phyloP scores from a whole-genome alignment of 2,113 vertebrate species.

The Eulacestoma nigropectus region DNA sequence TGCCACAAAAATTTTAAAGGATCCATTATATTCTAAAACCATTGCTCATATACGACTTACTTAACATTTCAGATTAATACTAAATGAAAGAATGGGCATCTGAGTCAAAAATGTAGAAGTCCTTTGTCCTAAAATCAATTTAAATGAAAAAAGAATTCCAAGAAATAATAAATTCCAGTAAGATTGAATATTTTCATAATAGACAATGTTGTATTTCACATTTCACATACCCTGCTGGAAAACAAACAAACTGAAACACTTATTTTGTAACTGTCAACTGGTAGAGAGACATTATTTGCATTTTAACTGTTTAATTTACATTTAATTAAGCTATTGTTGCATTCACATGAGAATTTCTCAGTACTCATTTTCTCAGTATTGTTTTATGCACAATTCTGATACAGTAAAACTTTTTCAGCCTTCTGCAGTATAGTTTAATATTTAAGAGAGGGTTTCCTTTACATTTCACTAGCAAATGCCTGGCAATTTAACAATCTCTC shows the following conservation, averaged over 20 bases:
- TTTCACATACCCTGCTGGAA: background rate
- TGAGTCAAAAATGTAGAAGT: background rate
- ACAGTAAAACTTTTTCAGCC: background rate
- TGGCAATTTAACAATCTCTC: conserved; percentile 1
- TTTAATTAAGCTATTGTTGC: background rate
- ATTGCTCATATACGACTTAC: background rate
- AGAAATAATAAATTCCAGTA: background rate
- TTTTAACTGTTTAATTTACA: background rate
- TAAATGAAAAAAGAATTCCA: background rate
- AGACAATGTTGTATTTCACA: background rate
- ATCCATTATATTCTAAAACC: background rate
- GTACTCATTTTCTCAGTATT: background rate
- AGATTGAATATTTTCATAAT: background rate
- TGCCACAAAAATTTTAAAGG: background rate
- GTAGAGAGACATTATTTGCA: background rate
- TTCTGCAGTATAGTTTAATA: background rate
- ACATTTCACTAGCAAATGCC: background rate
- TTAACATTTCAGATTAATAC: background rate
- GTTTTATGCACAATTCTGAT: background rate
- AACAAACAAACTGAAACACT: background rate
- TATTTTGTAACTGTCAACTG: background rate
- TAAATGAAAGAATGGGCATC: background rate
- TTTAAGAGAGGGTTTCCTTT: background rate
- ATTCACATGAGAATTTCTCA: background rate
- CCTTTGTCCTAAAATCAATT: background rate